phyloP scores from a whole-genome alignment of 2,113 vertebrate species.

The Hymenochirus boettgeri region DNA sequence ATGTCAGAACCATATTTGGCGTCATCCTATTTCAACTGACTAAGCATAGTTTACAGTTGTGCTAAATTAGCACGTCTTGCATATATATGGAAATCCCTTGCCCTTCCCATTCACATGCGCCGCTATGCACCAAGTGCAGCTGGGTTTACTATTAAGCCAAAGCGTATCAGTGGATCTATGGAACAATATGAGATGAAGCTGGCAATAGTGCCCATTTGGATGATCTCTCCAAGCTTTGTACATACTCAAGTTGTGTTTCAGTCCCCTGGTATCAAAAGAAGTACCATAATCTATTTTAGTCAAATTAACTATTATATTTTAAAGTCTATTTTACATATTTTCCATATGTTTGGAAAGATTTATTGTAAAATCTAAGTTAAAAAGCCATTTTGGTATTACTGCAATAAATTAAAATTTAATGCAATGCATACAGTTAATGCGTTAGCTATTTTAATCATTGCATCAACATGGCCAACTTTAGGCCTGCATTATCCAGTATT shows the following conservation, averaged over 20 bases:
- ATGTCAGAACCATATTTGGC: background rate
- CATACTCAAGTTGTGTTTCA: background rate
- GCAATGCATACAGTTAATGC: background rate
- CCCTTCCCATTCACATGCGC: background rate
- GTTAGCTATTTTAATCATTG: background rate
- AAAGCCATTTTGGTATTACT: conserved; percentile 3
- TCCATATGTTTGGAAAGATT: background rate
- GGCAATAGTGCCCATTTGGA: background rate
- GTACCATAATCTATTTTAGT: background rate
- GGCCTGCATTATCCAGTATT: background rate
- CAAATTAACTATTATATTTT: conserved; percentile 1
- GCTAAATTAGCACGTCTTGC: background rate
- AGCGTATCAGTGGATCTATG: background rate
- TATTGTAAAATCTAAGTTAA: background rate
- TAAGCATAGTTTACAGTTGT: background rate
- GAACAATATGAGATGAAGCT: background rate
- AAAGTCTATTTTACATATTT: background rate
- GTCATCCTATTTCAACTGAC: background rate
- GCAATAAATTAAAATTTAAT: conserved; percentile 1
- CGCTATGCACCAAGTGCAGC: background rate
- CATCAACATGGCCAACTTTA: background rate
- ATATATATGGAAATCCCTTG: background rate
- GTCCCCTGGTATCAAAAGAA: background rate
- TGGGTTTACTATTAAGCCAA: background rate
- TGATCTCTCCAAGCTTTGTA: background rate